Evolutionary conservation across 2,113 vertebrate genomes (phyloP), one percentile per base, ranked within the genome.

Genomic region (Machaerirhynchus nigripectus): DNA sequence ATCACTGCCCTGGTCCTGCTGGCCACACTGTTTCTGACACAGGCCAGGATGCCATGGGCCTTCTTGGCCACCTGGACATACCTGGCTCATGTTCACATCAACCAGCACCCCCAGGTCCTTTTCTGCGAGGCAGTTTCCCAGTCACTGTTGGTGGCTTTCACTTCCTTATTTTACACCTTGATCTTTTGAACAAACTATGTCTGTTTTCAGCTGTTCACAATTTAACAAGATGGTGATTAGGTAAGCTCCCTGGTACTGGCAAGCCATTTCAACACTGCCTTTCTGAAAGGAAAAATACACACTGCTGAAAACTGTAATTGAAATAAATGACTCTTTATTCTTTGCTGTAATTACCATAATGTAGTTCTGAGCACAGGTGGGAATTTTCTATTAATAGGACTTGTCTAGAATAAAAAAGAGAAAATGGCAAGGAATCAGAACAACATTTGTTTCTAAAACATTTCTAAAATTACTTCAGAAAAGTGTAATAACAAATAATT

Each of bases 341-440:
- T 91, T 84, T 94, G 77, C 76, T 67, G 27, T 92, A 92, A 93
- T 89, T 94, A 24, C 47, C 7, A 24, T 71, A 64, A 84, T 93
- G 88, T 92, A 91, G 94, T 97, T 96, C 33, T 78, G 70, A 90
- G 49, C 52, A 65, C 61, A 78, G 80, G 88, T 77, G 59, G 55
- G 79, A 67, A 70, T 84, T 89, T 75, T 92, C 77, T 71, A 80
- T 90, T 95, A 87, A 87, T 59, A 93, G 27, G 13, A 73, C n/a
- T 49, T 69, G 50, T 93, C 88, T 95, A 87, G 53, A 96, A 93
- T 95, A 50, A 65, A 76, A 76, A 68, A 56, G 21, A 64, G n/a
- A 70, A 96, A 91, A 52, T 47, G 52, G 57, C 91, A 71, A 60
- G 28, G 82, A 96, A 67, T 71, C 21, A 42, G 75, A 42, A 76